Base-by-base conservation (phyloP, 1,140 invertebrate species). In the Drosophila melanica region DNA sequence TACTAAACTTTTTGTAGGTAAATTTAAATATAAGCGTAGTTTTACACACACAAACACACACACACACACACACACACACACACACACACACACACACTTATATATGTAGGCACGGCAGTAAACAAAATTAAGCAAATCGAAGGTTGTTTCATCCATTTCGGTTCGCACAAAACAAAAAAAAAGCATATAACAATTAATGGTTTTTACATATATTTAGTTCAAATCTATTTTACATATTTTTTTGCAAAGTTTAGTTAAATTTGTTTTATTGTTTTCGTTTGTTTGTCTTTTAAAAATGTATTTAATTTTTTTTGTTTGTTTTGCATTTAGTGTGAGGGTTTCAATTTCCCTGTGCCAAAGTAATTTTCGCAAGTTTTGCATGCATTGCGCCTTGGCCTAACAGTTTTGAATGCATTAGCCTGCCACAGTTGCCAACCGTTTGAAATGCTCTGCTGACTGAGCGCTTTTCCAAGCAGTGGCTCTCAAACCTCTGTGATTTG, bases 251-350 rank as follows among this genome's bases (percentile, higher is more conserved):
- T 87, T 86, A 86, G 82, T 86, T 86, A 33, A 86, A 79, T 84
- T 82, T 76, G 65, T 79, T 68, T 73, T n/a, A n/a, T 87, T 86
- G 75, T 87, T 87, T 82, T 86, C 62, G 65, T 81, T 86, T 86
- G 66, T 75, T 79, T 79, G 65, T 68, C 50, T 67, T 72, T 69
- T 47, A 42, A 53, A 18, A n/a, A 16, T 10, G n/a, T 33, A 30
- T 75, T 39, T 65, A 37, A 59, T 42, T 6, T 9, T 50, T 8
- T 58, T 55, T 33, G 50, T 18, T 18, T 33, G 20, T 30, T 75
- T 18, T 50, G 30, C 51, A 71, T 41, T 65, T 65, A 35, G 30
- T 42, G 30, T 37, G n/a, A 53, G 39, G 51, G 53, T 41, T 55
- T 14, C 2, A 59, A 54, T 48, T 44, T 41, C 16, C 27, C 58